Evolutionary conservation across 1,140 invertebrate species (phyloP), one percentile per base, ranked within the genome.

Genomic region (Charaxes varanes): DNA sequence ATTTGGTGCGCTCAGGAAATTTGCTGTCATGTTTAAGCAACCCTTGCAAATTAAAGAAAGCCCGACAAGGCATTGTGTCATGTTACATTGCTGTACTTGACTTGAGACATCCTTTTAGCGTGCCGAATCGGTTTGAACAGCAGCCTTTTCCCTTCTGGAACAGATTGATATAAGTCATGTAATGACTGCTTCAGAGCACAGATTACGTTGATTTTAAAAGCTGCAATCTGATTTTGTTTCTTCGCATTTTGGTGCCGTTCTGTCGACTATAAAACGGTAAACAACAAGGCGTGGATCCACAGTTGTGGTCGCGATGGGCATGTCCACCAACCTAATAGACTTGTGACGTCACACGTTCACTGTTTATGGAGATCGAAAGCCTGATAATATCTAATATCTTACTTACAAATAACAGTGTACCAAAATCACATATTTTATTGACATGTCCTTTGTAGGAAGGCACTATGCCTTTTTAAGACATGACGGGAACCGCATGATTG

Each of bases 191-290:
- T 33, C 32, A 33, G 40, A 45, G 44, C 31, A 48, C 59, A 61
- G 47, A 59, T 62, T 61, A 62, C 64, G 68, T 70, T 72, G 65
- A 63, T 71, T 66, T 69, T 70, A 76, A 73, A 59, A 53, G 56
- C 59, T 30, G 65, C 65, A 73, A 73, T 73, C 69, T 66, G 63
- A 65, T 59, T 65, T 70, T 57, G 71, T 74, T 74, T 74, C 72
- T 63, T 67, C 61, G 57, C 62, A 53, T 74, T 72, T 72, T 54
- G n/a, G 61, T 66, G 58, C 62, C 53, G 48, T 71, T 69, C 69
- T 63, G 40, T 54, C 37, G 57, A 51, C 46, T 60, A 64, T 59
- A 24, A 23, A 24, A 34, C 18, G 22, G 10, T 45, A 43, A 52
- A n/a, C n/a, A n/a, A n/a, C n/a, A n/a, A n/a, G n/a, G n/a, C n/a